phyloP scores from a whole-genome alignment of 92 coral and sea anemone species.

The Porites cylindrica region DNA sequence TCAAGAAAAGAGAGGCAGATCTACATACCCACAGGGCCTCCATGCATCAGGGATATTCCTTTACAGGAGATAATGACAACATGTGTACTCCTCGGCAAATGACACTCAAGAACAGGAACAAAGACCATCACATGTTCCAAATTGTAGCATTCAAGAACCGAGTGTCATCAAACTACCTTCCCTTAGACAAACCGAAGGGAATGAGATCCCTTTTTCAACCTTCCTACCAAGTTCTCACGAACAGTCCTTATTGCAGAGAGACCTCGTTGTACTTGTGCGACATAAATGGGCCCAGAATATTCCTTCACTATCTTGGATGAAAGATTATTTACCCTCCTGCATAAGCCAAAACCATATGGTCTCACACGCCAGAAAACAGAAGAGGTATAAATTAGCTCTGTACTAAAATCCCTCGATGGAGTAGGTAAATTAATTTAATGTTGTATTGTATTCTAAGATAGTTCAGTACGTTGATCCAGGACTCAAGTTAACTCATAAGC shows the following conservation, averaged over 20 bases:
- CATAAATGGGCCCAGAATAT: constrained; percentile 55
- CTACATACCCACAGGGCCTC: constrained; percentile 35
- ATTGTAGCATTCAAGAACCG: constrained; percentile 48
- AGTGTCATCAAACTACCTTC: constrained; percentile 53
- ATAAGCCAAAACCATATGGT: constrained; percentile 49
- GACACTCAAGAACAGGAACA: constrained; percentile 50
- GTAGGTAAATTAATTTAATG: no score
- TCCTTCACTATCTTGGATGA: constrained; percentile 51
- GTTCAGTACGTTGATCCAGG: no score
- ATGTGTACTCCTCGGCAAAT: constrained; percentile 40
- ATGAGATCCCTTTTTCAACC: constrained; percentile 37
- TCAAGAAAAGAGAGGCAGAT: constrained; percentile 12
- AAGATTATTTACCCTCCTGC: constrained; percentile 29
- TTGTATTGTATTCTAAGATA: no score
- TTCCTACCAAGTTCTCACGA: constrained; percentile 62
- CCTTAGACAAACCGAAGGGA: background rate
- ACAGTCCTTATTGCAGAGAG: constrained; percentile 49
- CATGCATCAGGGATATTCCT: constrained; percentile 77
- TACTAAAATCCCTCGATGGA: no score
- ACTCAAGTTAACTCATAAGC: no score
- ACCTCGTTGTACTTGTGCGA: constrained; percentile 29
- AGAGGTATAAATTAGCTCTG: constrained; percentile 9
- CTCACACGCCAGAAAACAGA: constrained; percentile 48
- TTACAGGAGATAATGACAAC: constrained; percentile 73
- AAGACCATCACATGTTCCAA: constrained; percentile 70